Percentiles rank a stretch among this genome's conserved stretches.
These are phyloP conservation scores for Phalangium opilio DNA, from an alignment of 2,888 invertebrate species.

Conservation along the genomic window DNA sequence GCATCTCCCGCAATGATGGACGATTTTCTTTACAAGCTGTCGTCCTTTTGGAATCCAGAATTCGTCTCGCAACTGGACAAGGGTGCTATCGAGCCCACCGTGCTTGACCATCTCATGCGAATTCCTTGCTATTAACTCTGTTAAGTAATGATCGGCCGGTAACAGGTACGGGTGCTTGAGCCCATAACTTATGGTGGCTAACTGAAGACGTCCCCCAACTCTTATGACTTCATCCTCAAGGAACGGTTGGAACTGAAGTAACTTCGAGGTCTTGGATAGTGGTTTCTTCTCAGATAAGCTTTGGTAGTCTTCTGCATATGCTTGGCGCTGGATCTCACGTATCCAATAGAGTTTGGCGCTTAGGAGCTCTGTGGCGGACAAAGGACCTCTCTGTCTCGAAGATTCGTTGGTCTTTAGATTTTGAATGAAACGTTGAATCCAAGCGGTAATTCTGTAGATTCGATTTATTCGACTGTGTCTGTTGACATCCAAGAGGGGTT, in stretches of 20 bases:
- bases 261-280: neutral
- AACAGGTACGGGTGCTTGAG: neutral
- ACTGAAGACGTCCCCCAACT: neutral
- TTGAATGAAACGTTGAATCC: too few species aligned
- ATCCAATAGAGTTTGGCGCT: too few species aligned
- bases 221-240: slow-evolving; percentile 1
- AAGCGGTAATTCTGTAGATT: too few species aligned
- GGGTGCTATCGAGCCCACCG: slow-evolving; percentile 8
- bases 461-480: too few species aligned
- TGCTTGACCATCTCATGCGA: slow-evolving; percentile 4
- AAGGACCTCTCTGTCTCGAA: too few species aligned
- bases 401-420: too few species aligned
- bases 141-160: neutral
- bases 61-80: slow-evolving; percentile 9
- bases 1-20: slow-evolving; percentile 5
- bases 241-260: neutral
- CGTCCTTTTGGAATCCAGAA: slow-evolving; percentile 13
- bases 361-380: too few species aligned
- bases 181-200: neutral
- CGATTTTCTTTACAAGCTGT: slow-evolving; percentile 7
- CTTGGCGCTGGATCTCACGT: neutral
- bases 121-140: neutral
- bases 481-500: too few species aligned
- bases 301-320: neutral
- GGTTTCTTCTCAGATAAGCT: neutral